A percentile compares a stretch with the other conserved stretches of the same genome.
Conservation (phyloP, 2,113 vertebrate species). For the Scomber japonicus region DNA sequence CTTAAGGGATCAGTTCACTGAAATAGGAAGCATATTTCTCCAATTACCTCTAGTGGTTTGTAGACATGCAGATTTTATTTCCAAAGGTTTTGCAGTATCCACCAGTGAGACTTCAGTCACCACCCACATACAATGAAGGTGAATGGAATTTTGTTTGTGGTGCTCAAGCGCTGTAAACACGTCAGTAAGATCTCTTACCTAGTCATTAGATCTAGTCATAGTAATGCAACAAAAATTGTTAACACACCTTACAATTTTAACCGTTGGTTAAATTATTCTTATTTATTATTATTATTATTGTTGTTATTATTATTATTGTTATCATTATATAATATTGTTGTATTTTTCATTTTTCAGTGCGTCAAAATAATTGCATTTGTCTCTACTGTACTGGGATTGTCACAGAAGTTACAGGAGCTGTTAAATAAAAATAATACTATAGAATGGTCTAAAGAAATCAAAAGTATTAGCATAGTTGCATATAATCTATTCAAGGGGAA, state of each 20-base stretch:
- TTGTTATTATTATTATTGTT: too few relatives aligned
- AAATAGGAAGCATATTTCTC: not conserved
- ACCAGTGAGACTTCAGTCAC: not conserved
- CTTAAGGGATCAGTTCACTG: conserved; percentile 1
- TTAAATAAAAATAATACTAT: too few relatives aligned
- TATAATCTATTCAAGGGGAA: not conserved
- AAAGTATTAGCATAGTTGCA: too few relatives aligned
- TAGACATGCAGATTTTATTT: not conserved
- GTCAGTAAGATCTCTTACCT: too few relatives aligned
- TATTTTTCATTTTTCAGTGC: not conserved
- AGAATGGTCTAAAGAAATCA: too few relatives aligned
- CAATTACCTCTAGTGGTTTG: not conserved
- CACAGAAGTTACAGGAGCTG: not conserved
- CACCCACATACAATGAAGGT: too few relatives aligned
- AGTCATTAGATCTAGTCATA: too few relatives aligned
- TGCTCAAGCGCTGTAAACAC: not conserved
- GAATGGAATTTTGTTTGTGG: not conserved
- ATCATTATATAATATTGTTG: too few relatives aligned
- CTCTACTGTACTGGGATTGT: not conserved
- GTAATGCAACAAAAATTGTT: too few relatives aligned
- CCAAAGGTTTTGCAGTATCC: not conserved
- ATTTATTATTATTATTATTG: too few relatives aligned
- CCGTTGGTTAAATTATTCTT: too few relatives aligned
- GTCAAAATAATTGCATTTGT: not conserved
- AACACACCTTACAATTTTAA: too few relatives aligned